These are phyloP conservation scores for Lepidurus apus DNA, from an alignment of 1,140 invertebrate species.

Conservation along the genomic window DNA sequence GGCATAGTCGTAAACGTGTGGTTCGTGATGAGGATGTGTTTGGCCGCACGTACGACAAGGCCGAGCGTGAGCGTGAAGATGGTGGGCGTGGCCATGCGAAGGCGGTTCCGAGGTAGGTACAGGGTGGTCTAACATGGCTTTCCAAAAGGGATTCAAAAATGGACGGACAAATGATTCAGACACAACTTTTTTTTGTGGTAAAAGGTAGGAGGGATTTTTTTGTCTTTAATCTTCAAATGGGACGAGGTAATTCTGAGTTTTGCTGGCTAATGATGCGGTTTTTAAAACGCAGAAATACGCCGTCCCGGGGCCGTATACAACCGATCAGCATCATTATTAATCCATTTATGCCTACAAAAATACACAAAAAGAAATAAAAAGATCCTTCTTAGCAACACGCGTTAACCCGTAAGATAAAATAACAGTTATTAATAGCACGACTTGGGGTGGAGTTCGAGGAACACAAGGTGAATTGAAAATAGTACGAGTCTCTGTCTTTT, in stretches of 20 bases:
- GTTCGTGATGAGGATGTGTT: constrained; percentile 47
- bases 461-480: too few relatives aligned
- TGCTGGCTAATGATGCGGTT: not conserved
- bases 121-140: constrained; percentile 23
- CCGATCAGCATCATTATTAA: not conserved
- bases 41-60: constrained; percentile 48
- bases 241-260: not conserved
- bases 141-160: not conserved
- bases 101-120: constrained; percentile 7
- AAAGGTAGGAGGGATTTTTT: not conserved
- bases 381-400: not conserved
- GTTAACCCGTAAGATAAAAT: not conserved
- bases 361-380: not conserved
- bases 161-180: constrained; percentile 20
- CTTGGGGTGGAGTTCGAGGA: too few relatives aligned
- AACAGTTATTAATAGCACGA: too few relatives aligned
- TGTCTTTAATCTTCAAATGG: not conserved
- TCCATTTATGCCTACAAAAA: constrained; percentile 1
- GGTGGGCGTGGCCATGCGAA: constrained; percentile 24
- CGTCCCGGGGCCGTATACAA: not conserved
- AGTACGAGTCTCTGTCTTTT: too few relatives aligned
- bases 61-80: constrained; percentile 26
- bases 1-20: constrained; percentile 51
- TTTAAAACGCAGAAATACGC: constrained; percentile 3
- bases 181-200: not conserved